A percentile compares a stretch with the other conserved stretches of the same genome.
Evolutionary conservation across 1,140 invertebrate genomes (phyloP).

Genomic region (Ganaspis sp.): DNA sequence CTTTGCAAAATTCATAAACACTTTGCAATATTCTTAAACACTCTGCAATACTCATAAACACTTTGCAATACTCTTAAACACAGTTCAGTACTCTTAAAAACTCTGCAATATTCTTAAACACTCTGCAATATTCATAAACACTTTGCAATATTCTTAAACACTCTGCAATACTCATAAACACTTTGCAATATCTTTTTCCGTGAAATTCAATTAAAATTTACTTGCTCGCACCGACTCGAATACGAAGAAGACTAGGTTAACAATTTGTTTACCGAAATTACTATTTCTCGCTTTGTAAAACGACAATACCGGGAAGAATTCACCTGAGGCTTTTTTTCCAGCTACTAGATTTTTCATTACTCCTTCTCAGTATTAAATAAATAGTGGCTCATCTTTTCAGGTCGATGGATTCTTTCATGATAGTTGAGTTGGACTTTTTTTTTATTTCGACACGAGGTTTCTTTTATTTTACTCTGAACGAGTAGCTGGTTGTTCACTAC

Average conservation of each 20-base stretch:
- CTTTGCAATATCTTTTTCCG: not conserved
- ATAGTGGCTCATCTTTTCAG: slow-evolving; percentile 4
- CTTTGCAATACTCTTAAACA: no score
- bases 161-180: no score
- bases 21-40: no score
- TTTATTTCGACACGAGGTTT: not conserved
- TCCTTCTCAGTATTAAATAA: slow-evolving; percentile 5
- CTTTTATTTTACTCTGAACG: not conserved
- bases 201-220: slow-evolving; percentile 15
- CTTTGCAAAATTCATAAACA: no score
- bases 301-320: slow-evolving; percentile 10
- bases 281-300: not conserved
- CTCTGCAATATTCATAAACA: no score
- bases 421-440: not conserved
- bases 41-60: no score
- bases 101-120: no score
- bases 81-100: not conserved
- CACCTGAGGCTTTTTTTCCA: not conserved
- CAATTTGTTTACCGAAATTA: slow-evolving; percentile 16
- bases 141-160: no score
- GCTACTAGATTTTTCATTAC: slow-evolving; percentile 4
- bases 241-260: not conserved
- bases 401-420: not conserved
- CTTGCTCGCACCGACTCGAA: not conserved
- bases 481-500: no score